Evolutionary conservation across 2,797 vertebrate species (phyloP), one percentile per base, ranked within the genome.

Genomic region (Acropternis orthonyx): DNA sequence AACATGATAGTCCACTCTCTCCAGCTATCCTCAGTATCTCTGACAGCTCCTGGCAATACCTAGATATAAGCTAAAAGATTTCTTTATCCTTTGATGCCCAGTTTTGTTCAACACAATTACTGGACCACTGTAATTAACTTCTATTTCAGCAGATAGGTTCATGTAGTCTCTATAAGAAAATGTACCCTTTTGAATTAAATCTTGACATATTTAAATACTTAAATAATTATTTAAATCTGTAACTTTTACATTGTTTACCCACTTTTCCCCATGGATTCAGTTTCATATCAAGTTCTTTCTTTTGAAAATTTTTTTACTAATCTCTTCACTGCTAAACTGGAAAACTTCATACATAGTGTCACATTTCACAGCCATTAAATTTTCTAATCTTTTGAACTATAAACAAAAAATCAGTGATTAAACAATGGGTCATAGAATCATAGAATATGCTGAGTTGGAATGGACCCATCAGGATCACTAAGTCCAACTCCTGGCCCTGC

Each of bases 401-500:
- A 77, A 88, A 54, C 44, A 87, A 19, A 88, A 92, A 81, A 62
- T 26, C 44, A 78, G 13, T 36, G 36, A 52, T 37, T 62, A 66
- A 84, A 80, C 13, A 82, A 67, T 39, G 10, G 11, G 4, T 71
- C 7, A 51, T 18, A 39, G 46, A 36, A 49, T 49, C 66, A 28
- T 28, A 37, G 8, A 71, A 44, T 10, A 54, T 59, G 26, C 13
- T 27, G 24, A 72, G 15, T 24, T 59, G 46, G 26, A 72, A 58
- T 12, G 26, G 15, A 59, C 16, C 18, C 26, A 59, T 52, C 26
- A 32, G 46, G 22, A 59, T 32, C 12, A 77, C 19, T 22, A 34
- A 72, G 30, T 46, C 7, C 30, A 52, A 8, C 10, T 46, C 18
- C 44, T 20, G 4, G 18, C 34, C 26, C 26, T 0, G 0, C 3